These are phyloP conservation scores for Agonopterix arenella DNA, from an alignment of 2,888 invertebrate species.

Conservation along the genomic window DNA sequence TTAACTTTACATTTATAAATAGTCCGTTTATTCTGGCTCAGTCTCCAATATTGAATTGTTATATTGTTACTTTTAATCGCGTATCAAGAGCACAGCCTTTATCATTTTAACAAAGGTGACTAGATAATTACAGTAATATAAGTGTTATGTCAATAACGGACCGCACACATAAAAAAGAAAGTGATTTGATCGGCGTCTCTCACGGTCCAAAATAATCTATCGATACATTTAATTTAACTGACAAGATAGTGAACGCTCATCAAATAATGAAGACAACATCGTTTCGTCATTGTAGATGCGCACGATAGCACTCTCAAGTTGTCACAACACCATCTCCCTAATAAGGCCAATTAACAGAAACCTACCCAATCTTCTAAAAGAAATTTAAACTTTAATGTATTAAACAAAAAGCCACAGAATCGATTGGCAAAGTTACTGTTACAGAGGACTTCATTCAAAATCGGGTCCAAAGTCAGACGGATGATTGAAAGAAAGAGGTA, in stretches of 20 bases:
- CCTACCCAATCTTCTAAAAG: constrained; percentile 22
- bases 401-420: constrained; percentile 32
- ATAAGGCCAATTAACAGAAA: constrained; percentile 75
- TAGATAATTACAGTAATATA: constrained; percentile 52
- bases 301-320: constrained; percentile 75
- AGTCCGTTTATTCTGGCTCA: too few relatives aligned
- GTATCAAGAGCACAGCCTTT: background rate
- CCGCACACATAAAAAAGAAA: constrained; percentile 61
- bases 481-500: constrained; percentile 65
- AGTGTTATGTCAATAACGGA: constrained; percentile 53
- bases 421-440: constrained; percentile 19
- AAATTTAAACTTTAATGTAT: constrained; percentile 48
- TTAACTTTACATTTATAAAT: background rate
- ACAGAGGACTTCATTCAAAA: constrained; percentile 35
- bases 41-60: too few relatives aligned
- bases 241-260: constrained; percentile 75
- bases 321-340: constrained; percentile 76
- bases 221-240: constrained; percentile 76
- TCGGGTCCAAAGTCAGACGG: constrained; percentile 44
- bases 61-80: background rate
- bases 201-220: constrained; percentile 72
- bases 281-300: constrained; percentile 77
- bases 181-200: constrained; percentile 62
- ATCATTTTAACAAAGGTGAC: constrained; percentile 17
- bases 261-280: constrained; percentile 76